These are phyloP conservation scores for Zeuzera pyrina DNA, from an alignment of 2,888 invertebrate genomes.

Conservation along the genomic window DNA sequence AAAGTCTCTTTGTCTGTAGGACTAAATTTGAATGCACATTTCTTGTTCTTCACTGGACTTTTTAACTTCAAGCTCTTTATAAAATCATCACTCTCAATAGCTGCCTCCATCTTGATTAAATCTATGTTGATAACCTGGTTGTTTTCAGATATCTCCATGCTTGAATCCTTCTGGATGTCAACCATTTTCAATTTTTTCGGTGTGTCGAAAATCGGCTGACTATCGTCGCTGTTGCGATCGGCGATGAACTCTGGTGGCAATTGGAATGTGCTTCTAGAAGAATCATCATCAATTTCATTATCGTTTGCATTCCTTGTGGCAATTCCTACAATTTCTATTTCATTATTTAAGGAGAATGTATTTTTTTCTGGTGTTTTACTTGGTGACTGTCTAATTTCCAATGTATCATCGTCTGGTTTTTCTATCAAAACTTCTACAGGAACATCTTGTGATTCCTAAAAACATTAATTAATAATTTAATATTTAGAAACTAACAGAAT, in stretches of 20 bases:
- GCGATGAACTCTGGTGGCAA: slow-evolving; percentile 27
- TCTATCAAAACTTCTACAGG: too few species aligned
- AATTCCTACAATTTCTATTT: not conserved
- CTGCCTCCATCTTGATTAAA: slow-evolving; percentile 26
- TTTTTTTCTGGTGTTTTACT: slow-evolving; percentile 1
- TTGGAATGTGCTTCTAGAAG: slow-evolving; percentile 23
- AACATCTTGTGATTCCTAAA: too few species aligned
- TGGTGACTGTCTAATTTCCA: too few species aligned
- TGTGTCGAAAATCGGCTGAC: slow-evolving; percentile 21
- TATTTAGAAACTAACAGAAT: not conserved
- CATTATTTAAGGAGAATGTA: too few species aligned
- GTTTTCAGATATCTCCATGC: slow-evolving; percentile 43
- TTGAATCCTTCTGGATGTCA: slow-evolving; percentile 34
- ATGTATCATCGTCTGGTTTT: not conserved
- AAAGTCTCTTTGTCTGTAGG: slow-evolving; percentile 28
- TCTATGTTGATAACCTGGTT: slow-evolving; percentile 37
- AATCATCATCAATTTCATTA: slow-evolving; percentile 12
- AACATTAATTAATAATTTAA: not conserved
- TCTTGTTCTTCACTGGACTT: slow-evolving; percentile 17
- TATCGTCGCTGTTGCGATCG: slow-evolving; percentile 18
- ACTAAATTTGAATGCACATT: slow-evolving; percentile 36
- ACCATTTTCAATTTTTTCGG: slow-evolving; percentile 36
- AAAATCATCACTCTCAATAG: slow-evolving; percentile 6
- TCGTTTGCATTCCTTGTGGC: not conserved
- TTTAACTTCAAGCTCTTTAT: slow-evolving; percentile 13